Percentiles rank a stretch among this genome's conserved stretches.
These are phyloP conservation scores for Marisa cornuarietis DNA, from an alignment of 1,140 invertebrate genomes.

Conservation along the genomic window DNA sequence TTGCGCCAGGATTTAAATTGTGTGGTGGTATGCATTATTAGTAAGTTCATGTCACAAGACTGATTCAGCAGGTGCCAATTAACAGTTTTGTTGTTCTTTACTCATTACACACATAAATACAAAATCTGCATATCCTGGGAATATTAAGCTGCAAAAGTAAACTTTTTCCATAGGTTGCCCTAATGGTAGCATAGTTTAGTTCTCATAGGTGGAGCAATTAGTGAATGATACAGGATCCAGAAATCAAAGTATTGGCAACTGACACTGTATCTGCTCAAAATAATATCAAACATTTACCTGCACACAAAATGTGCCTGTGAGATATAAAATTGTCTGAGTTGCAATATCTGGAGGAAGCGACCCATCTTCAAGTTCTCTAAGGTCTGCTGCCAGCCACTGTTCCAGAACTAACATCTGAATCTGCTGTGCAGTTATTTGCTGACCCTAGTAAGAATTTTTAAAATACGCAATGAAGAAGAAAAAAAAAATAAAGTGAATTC, in stretches of 20 bases:
- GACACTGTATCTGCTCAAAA: constrained; percentile 29
- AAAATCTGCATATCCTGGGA: not conserved
- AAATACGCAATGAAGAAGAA: not conserved
- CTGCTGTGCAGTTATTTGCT: constrained; percentile 25
- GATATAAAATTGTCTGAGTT: constrained; percentile 60
- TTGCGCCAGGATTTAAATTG: no score
- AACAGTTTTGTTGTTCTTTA: no score
- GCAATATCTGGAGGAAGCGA: constrained; percentile 70
- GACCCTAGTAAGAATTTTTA: constrained; percentile 8
- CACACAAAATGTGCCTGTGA: constrained; percentile 71
- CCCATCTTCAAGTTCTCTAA: constrained; percentile 70
- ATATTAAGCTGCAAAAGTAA: not conserved
- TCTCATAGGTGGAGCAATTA: not conserved
- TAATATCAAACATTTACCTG: constrained; percentile 67
- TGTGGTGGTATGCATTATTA: no score
- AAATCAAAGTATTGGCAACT: not conserved
- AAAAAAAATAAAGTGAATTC: not conserved
- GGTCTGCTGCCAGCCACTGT: constrained; percentile 75
- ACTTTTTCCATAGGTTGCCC: not conserved
- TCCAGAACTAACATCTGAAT: constrained; percentile 56
- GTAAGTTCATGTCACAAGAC: no score
- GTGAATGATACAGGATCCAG: not conserved
- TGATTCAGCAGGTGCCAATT: no score
- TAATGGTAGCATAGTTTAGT: no score
- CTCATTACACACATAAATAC: not conserved